Conservation (phyloP, 1,140 invertebrate genomes). For the Brachionus plicatilis region DNA sequence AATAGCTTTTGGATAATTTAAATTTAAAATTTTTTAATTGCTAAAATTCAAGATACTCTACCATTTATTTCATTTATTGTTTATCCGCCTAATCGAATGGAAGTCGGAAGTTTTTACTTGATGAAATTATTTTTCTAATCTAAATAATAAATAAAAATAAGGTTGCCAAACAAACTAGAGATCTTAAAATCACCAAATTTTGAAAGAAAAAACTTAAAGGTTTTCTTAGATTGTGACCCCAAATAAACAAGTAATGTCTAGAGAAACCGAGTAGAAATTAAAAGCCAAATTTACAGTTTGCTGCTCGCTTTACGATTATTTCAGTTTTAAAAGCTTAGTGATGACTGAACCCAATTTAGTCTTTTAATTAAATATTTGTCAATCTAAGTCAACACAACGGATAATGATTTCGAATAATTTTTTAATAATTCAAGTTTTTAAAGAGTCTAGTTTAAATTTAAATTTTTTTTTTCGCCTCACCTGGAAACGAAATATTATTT, state of each 20-base stretch:
- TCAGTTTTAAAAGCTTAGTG: not conserved
- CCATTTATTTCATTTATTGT: not conserved
- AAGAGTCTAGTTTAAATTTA: not conserved
- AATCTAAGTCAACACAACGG: not conserved
- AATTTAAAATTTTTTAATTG: too few relatives aligned
- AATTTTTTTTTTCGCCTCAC: not conserved
- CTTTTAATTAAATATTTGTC: slow-evolving; percentile 2
- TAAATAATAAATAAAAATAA: not conserved
- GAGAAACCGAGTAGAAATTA: not conserved
- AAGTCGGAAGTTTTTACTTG: not conserved
- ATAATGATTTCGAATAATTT: slow-evolving; percentile 1
- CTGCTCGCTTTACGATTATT: not conserved
- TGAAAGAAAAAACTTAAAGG: not conserved
- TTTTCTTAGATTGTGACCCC: not conserved
- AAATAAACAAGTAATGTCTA: not conserved
- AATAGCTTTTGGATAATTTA: too few relatives aligned
- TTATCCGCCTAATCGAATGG: too few relatives aligned
- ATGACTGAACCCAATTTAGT: not conserved
- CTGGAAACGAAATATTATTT: not conserved
- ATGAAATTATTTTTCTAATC: not conserved
- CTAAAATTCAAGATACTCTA: too few relatives aligned
- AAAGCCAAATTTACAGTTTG: not conserved
- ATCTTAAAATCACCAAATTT: too few relatives aligned
- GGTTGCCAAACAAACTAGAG: not conserved
- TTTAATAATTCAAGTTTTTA: not conserved